Conservation (phyloP, 2,888 invertebrate genomes). For the Polymixis lichenea region DNA sequence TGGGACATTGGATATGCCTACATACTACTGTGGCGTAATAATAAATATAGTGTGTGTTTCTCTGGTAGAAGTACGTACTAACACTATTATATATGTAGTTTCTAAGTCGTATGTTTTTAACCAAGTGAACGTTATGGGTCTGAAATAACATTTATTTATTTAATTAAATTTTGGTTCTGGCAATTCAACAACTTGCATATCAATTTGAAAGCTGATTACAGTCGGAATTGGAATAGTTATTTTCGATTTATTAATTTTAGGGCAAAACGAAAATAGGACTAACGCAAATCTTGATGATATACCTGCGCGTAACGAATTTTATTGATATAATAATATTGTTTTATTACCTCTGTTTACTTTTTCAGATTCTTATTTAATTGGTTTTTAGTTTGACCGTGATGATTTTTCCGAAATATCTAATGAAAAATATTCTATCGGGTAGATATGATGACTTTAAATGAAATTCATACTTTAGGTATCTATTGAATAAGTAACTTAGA, state of each 20-base stretch:
- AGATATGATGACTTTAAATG: not conserved
- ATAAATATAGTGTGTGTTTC: too few species aligned
- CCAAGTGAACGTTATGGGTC: too few species aligned
- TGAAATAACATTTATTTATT: too few species aligned
- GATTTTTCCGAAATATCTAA: not conserved
- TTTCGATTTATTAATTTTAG: not conserved
- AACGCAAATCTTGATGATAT: not conserved
- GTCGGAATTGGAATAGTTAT: not conserved
- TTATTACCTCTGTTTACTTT: not conserved
- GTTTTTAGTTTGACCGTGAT: not conserved
- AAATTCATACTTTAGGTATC: not conserved
- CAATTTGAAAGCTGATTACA: not conserved
- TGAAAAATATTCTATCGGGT: not conserved
- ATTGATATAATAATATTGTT: not conserved
- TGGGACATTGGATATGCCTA: too few species aligned
- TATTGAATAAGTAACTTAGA: not conserved
- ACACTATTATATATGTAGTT: too few species aligned
- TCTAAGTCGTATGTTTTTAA: too few species aligned
- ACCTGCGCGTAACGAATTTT: not conserved
- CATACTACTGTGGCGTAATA: too few species aligned
- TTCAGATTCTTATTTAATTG: not conserved
- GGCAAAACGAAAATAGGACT: too few species aligned
- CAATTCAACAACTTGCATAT: not conserved
- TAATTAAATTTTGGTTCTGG: too few species aligned
- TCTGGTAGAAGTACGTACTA: too few species aligned